Evolutionary conservation across 2,113 vertebrate species (phyloP), one percentile per base, ranked within the genome.

Genomic region (Hemiscyllium ocellatum): DNA sequence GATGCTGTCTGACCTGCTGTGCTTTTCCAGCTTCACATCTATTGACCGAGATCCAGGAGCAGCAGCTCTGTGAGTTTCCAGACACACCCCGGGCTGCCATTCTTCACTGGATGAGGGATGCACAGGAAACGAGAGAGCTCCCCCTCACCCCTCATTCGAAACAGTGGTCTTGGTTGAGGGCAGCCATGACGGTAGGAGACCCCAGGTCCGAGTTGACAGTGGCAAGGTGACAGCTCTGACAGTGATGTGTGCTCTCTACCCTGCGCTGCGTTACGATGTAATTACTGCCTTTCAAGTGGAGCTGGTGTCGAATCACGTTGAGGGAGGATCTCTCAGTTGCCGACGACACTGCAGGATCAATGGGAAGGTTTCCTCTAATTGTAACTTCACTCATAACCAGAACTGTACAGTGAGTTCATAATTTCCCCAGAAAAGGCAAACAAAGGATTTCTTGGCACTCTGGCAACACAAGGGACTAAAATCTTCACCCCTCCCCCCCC

Each of bases 361-460:
- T 65, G 87, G 87, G 52, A 65, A 90, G 87, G 52, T 90, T 90
- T 90, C 87, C 56, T 90, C 52, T 90, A 61, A 90, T 65, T 90
- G 87, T 90, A 65, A 90, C 29, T 65, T 90, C 52, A 29, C 4
- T 90, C 87, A 90, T 19, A 56, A 89, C 24, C 86, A 56, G 86
- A 89, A 61, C n/a, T 65, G 87, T 61, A 65, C 52, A 90, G 61
- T 65, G 56, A 12, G 87, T 29, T 90, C 87, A 90, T 56, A n/a
- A 61, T 90, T n/a, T n/a, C 52, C 61, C 87, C n/a, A 90, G 65
- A 65, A 90, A n/a, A n/a, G n/a, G 87, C 61, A n/a, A 65, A 56
- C 87, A 90, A 17, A 65, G n/a, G 56, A 61, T 52, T 10, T 17
- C 87, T 90, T 90, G 15, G 12, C n/a, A 52, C 15, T 33, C 26